These are phyloP conservation scores for Amitus sp. DNA, from an alignment of 2,888 invertebrate genomes.

Conservation along the genomic window DNA sequence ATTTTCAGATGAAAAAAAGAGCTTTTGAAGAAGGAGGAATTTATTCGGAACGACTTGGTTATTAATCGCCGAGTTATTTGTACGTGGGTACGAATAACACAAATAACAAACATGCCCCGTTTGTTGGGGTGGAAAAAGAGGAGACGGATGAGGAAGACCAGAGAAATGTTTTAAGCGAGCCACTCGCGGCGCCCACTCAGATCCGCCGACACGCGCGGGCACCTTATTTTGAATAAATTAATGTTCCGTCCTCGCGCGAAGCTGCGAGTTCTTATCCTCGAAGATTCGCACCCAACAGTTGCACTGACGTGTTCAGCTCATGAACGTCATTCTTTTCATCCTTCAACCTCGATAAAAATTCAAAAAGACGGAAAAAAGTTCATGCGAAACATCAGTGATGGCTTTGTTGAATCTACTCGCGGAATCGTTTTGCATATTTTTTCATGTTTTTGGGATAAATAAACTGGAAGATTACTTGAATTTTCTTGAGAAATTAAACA, in stretches of 20 bases:
- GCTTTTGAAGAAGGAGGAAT: too few species aligned
- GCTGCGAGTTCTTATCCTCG: conserved; percentile 45
- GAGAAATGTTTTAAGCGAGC: conserved; percentile 64
- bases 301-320: conserved; percentile 42
- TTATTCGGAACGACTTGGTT: conserved; percentile 63
- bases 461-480: too few species aligned
- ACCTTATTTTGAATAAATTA: conserved; percentile 63
- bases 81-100: conserved; percentile 64
- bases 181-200: conserved; percentile 59
- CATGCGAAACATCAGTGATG: too few species aligned
- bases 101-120: conserved; percentile 62
- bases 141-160: conserved; percentile 55
- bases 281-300: conserved; percentile 35
- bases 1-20: too few species aligned
- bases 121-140: conserved; percentile 39
- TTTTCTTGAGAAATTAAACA: too few species aligned
- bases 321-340: not conserved
- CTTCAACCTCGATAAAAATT: too few species aligned
- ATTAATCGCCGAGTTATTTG: conserved; percentile 59
- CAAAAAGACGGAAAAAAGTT: too few species aligned
- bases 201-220: conserved; percentile 61
- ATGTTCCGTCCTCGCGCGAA: conserved; percentile 60
- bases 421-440: too few species aligned
- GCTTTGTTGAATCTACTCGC: too few species aligned
- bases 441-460: too few species aligned